Percentiles rank a stretch among this genome's conserved stretches.
Conservation (phyloP, 2,888 invertebrate species). For the Drosophila sordidapex region DNA sequence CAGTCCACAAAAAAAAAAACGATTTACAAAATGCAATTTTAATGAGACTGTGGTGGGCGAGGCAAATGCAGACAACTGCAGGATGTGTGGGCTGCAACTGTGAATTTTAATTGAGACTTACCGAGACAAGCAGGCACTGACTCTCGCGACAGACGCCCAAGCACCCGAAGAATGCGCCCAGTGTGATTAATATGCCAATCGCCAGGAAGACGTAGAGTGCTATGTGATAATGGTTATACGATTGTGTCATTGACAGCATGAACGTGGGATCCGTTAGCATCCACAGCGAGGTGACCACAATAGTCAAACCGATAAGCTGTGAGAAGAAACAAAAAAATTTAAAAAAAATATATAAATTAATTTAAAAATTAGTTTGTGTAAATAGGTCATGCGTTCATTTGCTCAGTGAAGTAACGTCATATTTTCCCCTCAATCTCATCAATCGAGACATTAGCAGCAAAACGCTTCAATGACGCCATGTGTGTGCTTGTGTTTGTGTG, state of each 20-base stretch:
- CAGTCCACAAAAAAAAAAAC: slow-evolving; percentile 13
- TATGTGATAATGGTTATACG: slow-evolving; percentile 85
- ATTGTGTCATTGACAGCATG: slow-evolving; percentile 88
- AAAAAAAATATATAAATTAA: background rate
- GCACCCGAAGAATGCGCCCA: slow-evolving; percentile 93
- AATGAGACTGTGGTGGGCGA: slow-evolving; percentile 50
- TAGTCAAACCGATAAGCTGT: slow-evolving; percentile 89
- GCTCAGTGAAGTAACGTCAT: slow-evolving; percentile 28
- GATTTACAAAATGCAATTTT: slow-evolving; percentile 18
- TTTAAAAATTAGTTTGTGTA: slow-evolving; percentile 8
- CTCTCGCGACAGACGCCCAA: slow-evolving; percentile 92
- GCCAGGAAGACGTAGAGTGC: slow-evolving; percentile 90
- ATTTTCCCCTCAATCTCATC: slow-evolving; percentile 21
- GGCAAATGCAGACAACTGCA: slow-evolving; percentile 23
- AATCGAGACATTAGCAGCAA: slow-evolving; percentile 31
- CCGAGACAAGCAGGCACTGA: slow-evolving; percentile 90
- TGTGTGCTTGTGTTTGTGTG: slow-evolving; percentile 22
- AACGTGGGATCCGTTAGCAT: slow-evolving; percentile 91
- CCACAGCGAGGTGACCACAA: slow-evolving; percentile 90
- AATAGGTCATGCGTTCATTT: slow-evolving; percentile 31
- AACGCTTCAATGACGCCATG: slow-evolving; percentile 51
- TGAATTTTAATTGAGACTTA: slow-evolving; percentile 85
- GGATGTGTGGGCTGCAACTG: slow-evolving; percentile 43
- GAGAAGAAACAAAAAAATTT: slow-evolving; percentile 35
- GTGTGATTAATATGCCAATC: slow-evolving; percentile 89